Evolutionary conservation across 2,888 invertebrate species (phyloP).

Genomic region (Oscheius onirici): DNA sequence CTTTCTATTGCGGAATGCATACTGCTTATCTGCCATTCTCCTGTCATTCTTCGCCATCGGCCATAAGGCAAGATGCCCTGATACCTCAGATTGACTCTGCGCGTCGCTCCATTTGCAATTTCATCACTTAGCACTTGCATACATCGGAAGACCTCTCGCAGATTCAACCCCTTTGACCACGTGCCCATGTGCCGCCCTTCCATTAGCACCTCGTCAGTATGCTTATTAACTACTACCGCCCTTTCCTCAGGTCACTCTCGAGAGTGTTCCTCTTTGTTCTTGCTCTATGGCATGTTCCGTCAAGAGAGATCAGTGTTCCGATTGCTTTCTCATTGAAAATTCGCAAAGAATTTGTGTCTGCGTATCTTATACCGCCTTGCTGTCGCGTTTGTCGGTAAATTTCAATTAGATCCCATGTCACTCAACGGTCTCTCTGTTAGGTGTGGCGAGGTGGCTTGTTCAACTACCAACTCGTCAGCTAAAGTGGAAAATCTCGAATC

Average conservation of each 20-base stretch:
- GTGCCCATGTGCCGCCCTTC: constrained; percentile 12
- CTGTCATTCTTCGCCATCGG: constrained; percentile 30
- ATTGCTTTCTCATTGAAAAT: constrained; percentile 12
- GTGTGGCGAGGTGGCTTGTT: constrained; percentile 19
- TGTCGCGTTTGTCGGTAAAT: constrained; percentile 31
- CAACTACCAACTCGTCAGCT: not conserved
- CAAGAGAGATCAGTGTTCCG: constrained; percentile 17
- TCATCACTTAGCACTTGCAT: constrained; percentile 17
- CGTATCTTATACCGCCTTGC: constrained; percentile 4
- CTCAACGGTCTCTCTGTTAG: constrained; percentile 21
- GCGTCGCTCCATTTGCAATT: not conserved
- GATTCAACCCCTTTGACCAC: constrained; percentile 9
- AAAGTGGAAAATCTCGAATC: not conserved
- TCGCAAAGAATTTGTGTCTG: constrained; percentile 30
- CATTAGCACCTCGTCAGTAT: constrained; percentile 18
- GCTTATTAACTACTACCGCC: constrained; percentile 11
- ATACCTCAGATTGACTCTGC: constrained; percentile 16
- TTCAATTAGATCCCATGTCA: constrained; percentile 32
- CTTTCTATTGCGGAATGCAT: constrained; percentile 16
- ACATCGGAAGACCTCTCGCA: not conserved
- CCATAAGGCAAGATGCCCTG: constrained; percentile 26
- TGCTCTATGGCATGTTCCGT: not conserved
- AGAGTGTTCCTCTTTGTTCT: not conserved
- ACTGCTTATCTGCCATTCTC: constrained; percentile 26
- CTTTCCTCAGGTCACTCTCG: not conserved